These are phyloP conservation scores for Sinodicranocentrus sp. DNA, from an alignment of 2,888 invertebrate species.

Conservation along the genomic window DNA sequence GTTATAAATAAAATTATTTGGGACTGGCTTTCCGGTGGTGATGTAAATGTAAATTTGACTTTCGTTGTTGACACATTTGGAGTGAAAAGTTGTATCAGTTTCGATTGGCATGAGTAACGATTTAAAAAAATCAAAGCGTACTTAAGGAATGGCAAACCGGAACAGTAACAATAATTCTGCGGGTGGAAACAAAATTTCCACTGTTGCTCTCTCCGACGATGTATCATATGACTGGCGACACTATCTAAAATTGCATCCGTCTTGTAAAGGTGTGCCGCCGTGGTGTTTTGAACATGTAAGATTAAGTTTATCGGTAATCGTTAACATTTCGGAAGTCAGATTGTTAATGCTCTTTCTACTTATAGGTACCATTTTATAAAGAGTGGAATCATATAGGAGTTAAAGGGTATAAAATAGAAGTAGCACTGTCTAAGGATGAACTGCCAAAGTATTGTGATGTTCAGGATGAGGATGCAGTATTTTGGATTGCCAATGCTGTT, in stretches of 20 bases:
- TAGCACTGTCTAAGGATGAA: slow-evolving; percentile 37
- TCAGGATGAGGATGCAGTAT: slow-evolving; percentile 41
- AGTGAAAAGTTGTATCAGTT: too few relatives aligned
- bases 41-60: too few relatives aligned
- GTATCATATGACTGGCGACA: slow-evolving; percentile 51
- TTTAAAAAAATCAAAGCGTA: too few relatives aligned
- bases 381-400: slow-evolving; percentile 61
- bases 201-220: background rate
- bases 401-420: slow-evolving; percentile 64
- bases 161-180: background rate
- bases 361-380: slow-evolving; percentile 62
- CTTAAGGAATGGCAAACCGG: slow-evolving; percentile 25
- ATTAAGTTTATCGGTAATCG: background rate
- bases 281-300: slow-evolving; percentile 68
- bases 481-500: slow-evolving; percentile 66
- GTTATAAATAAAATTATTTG: background rate
- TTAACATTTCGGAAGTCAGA: background rate
- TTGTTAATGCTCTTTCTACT: background rate
- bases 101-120: too few relatives aligned
- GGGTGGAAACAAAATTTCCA: background rate
- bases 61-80: too few relatives aligned
- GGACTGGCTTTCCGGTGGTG: background rate
- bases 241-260: slow-evolving; percentile 38
- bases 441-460: slow-evolving; percentile 55
- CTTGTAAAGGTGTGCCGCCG: slow-evolving; percentile 55